Percentiles rank a stretch among this genome's conserved stretches.
Conservation (phyloP, 2,888 invertebrate genomes). For the Caenorhabditis imperialis region DNA sequence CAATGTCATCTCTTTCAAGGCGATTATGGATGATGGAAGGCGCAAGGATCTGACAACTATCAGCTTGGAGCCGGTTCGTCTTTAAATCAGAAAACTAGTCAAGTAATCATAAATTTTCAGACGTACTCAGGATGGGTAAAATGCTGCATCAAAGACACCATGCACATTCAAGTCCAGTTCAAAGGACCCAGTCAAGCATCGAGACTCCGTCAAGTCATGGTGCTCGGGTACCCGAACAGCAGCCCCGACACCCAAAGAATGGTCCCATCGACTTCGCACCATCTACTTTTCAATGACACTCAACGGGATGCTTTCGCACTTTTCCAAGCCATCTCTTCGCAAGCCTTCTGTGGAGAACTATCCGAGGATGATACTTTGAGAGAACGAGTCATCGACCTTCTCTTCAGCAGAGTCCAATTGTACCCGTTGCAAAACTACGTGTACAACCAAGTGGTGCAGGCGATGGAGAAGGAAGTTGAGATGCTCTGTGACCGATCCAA, state of each 20-base stretch:
- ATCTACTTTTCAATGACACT: conserved; percentile 80
- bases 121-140: conserved; percentile 86
- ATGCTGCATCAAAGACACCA: conserved; percentile 80
- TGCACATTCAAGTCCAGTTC: conserved; percentile 85
- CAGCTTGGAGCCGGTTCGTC: conserved; percentile 52
- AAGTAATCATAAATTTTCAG: conserved; percentile 53
- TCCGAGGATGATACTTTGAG: conserved; percentile 72
- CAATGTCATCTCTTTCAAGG: conserved; percentile 35
- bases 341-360: conserved; percentile 76
- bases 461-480: conserved; percentile 74
- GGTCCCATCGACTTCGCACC: conserved; percentile 72
- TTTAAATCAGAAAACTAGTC: background rate
- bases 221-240: conserved; percentile 52
- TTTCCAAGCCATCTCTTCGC: conserved; percentile 90
- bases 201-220: conserved; percentile 50
- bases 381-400: conserved; percentile 75
- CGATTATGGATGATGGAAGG: conserved; percentile 48
- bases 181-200: conserved; percentile 84
- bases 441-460: conserved; percentile 74
- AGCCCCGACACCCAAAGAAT: conserved; percentile 23
- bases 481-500: conserved; percentile 70
- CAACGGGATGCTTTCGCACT: conserved; percentile 81
- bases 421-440: conserved; percentile 77
- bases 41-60: conserved; percentile 49
- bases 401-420: conserved; percentile 77